These are phyloP conservation scores for Nylanderia fulva DNA, from an alignment of 1,140 invertebrate genomes.

Conservation along the genomic window DNA sequence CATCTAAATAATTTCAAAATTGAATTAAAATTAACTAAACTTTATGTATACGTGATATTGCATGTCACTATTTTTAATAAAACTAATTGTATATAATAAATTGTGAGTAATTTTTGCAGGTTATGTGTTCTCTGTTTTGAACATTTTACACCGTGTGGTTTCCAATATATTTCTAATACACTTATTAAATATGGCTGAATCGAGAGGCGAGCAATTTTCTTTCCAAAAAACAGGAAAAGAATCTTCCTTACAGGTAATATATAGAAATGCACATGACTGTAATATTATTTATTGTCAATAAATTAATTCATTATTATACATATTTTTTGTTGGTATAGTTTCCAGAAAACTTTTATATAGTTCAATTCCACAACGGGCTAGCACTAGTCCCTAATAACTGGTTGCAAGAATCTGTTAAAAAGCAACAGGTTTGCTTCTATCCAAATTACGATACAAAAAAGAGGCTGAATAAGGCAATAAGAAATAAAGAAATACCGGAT, in stretches of 20 bases:
- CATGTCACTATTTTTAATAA: neutral
- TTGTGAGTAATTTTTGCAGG: neutral
- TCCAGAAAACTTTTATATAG: slow-evolving; percentile 21
- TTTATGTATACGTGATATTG: neutral
- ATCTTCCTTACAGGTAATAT: slow-evolving; percentile 29
- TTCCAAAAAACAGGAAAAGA: neutral
- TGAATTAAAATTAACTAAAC: neutral
- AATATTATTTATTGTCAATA: slow-evolving; percentile 29
- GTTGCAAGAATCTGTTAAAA: neutral
- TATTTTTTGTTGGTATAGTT: slow-evolving; percentile 8
- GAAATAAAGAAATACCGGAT: slow-evolving; percentile 20
- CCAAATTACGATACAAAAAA: slow-evolving; percentile 22
- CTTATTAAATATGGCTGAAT: neutral
- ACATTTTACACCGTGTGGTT: neutral
- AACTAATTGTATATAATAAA: neutral
- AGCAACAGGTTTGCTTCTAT: slow-evolving; percentile 33
- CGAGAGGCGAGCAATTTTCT: neutral
- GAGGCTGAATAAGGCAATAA: slow-evolving; percentile 27
- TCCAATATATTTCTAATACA: neutral
- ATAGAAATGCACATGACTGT: slow-evolving; percentile 13
- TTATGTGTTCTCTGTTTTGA: slow-evolving; percentile 9
- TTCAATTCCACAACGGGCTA: slow-evolving; percentile 12
- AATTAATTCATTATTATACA: slow-evolving; percentile 22
- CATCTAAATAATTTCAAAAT: too few species aligned
- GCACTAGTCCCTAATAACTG: slow-evolving; percentile 37